Conservation (phyloP, 2,113 vertebrate species). For the Macquaria ambigua region DNA sequence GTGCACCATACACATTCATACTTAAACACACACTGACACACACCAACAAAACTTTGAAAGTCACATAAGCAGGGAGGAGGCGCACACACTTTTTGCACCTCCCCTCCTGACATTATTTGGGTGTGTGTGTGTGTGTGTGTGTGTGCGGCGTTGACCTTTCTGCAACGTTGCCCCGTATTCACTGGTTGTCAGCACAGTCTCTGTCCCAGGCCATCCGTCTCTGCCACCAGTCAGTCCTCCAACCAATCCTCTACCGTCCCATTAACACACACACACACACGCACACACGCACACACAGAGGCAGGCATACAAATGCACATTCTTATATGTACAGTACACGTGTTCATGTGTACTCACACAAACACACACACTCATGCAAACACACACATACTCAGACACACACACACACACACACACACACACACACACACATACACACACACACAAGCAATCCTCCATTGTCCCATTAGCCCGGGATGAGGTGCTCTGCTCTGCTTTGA, state of each 20-base stretch:
- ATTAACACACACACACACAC: conserved; percentile 72
- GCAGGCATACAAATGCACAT: conserved; percentile 9
- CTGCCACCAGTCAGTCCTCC: conserved; percentile 95
- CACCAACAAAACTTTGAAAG: conserved; percentile 78
- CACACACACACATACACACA: conserved; percentile 41
- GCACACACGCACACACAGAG: conserved; percentile 26
- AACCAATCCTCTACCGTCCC: conserved; percentile 86
- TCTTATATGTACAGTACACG: conserved; percentile 8
- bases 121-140: conserved; percentile 43
- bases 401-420: conserved; percentile 9
- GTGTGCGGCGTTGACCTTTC: conserved; percentile 91
- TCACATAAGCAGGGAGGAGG: conserved; percentile 67
- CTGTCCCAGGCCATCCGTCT: conserved; percentile 93
- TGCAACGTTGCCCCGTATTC: conserved; percentile 93
- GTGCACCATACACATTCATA: conserved; percentile 34
- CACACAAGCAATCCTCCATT: conserved; percentile 87
- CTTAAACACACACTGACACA: conserved; percentile 34
- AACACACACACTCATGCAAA: conserved; percentile 10
- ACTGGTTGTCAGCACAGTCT: conserved; percentile 93
- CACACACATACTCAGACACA: not conserved
- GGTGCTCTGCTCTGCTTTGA: conserved; percentile 79
- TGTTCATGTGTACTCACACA: conserved; percentile 5
- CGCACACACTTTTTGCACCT: conserved; percentile 56
- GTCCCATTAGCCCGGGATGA: conserved; percentile 94
- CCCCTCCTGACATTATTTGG: conserved; percentile 71